Percentiles rank a stretch among this genome's conserved stretches.
Evolutionary conservation across 2,888 invertebrate species (phyloP).

Genomic region (Bembecia ichneumoniformis): DNA sequence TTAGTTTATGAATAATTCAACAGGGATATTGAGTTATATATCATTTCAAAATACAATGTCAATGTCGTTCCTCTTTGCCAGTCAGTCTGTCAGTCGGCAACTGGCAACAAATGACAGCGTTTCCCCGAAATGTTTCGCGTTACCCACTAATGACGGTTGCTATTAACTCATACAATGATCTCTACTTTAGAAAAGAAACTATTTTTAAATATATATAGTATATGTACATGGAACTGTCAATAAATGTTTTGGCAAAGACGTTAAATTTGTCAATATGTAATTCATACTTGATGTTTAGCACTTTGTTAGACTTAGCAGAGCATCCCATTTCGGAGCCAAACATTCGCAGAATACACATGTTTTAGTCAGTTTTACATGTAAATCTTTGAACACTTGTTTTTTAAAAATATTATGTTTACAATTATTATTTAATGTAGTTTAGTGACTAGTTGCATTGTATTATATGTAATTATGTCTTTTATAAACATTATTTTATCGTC

Average conservation of each 20-base stretch:
- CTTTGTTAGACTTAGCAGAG: too few relatives aligned
- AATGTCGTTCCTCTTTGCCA: constrained; percentile 26
- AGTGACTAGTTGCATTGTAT: too few relatives aligned
- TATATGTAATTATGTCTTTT: too few relatives aligned
- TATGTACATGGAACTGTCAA: background rate
- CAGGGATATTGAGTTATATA: constrained; percentile 29
- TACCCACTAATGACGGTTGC: constrained; percentile 11
- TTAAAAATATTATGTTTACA: too few relatives aligned
- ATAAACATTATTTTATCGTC: too few relatives aligned
- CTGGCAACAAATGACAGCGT: constrained; percentile 9
- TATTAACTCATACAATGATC: constrained; percentile 8
- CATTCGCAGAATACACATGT: too few relatives aligned
- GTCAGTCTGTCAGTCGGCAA: constrained; percentile 7
- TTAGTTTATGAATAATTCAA: constrained; percentile 27
- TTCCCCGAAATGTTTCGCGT: constrained; percentile 9
- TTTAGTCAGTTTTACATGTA: too few relatives aligned
- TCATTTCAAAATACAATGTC: constrained; percentile 33
- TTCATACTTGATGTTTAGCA: too few relatives aligned
- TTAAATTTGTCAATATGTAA: background rate
- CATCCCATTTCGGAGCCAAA: too few relatives aligned
- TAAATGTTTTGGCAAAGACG: background rate
- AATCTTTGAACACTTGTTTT: too few relatives aligned
- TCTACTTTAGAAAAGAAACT: background rate
- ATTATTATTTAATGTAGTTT: too few relatives aligned
- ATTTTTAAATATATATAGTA: background rate